Evolutionary conservation across 2,888 invertebrate species (phyloP).

Genomic region (Xestoiulus laeticollis): DNA sequence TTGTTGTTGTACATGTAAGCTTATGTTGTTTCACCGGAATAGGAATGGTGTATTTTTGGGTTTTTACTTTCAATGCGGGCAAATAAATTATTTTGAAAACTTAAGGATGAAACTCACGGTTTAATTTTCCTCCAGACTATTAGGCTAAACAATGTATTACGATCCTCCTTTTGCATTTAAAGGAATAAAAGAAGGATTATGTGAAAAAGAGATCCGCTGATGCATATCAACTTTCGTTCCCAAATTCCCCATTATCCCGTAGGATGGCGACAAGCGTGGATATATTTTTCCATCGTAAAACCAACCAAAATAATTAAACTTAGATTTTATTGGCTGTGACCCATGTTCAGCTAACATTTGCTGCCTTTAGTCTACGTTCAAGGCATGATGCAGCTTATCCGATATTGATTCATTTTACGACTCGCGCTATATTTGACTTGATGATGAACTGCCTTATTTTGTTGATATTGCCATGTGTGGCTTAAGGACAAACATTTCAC

Average conservation of each 20-base stretch:
- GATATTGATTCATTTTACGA: background rate
- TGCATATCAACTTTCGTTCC: background rate
- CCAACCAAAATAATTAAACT: constrained; percentile 11
- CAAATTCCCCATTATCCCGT: background rate
- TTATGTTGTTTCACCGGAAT: no score
- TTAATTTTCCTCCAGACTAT: no score
- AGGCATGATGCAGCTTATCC: background rate
- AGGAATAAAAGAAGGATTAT: background rate
- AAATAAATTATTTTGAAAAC: no score
- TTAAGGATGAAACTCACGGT: no score
- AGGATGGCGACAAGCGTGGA: background rate
- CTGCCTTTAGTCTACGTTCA: background rate
- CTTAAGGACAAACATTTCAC: background rate
- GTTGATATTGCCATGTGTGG: background rate
- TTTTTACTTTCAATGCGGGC: no score
- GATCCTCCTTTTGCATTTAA: background rate
- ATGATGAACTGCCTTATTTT: constrained; percentile 4
- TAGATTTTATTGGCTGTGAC: background rate
- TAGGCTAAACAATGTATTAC: no score
- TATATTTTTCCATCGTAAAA: background rate
- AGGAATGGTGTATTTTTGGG: no score
- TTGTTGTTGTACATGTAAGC: no score
- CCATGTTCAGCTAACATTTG: background rate
- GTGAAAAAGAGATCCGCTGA: background rate
- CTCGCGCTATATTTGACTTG: constrained; percentile 9